A percentile compares a stretch with the other conserved stretches of the same genome.
phyloP scores from a whole-genome alignment of 2,888 invertebrate genomes.

The Dromius quadrimaculatus region DNA sequence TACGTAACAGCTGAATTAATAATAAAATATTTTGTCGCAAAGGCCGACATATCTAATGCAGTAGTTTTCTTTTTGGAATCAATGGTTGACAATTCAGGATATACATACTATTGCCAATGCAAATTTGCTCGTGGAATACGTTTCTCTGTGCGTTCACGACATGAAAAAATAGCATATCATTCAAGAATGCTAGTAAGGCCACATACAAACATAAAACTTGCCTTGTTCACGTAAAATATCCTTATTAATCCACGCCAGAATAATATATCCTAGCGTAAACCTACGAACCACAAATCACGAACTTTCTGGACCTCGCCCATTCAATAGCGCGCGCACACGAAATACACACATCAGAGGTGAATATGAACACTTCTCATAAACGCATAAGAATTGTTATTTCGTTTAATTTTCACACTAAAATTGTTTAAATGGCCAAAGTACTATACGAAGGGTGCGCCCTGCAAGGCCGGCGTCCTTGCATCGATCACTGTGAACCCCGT shows the following conservation, averaged over 20 bases:
- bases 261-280: constrained; percentile 45
- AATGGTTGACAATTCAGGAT: constrained; percentile 44
- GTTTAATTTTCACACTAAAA: constrained; percentile 43
- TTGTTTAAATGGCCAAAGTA: constrained; percentile 48
- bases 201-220: constrained; percentile 38
- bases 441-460: constrained; percentile 58
- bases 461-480: constrained; percentile 63
- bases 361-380: constrained; percentile 60
- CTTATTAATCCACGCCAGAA: constrained; percentile 49
- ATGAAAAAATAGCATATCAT: constrained; percentile 7
- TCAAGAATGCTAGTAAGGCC: constrained; percentile 9
- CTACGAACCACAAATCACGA: constrained; percentile 61
- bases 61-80: constrained; percentile 42
- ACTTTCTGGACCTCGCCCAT: constrained; percentile 65
- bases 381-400: constrained; percentile 51
- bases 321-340: constrained; percentile 63
- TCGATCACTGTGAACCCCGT: constrained; percentile 60
- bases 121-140: constrained; percentile 9
- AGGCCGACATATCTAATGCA: constrained; percentile 42
- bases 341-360: constrained; percentile 63
- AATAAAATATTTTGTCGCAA: constrained; percentile 37
- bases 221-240: constrained; percentile 51
- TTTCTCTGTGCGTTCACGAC: not conserved
- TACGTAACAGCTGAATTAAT: constrained; percentile 22
- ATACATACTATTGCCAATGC: constrained; percentile 28